phyloP scores from a whole-genome alignment of 1,140 invertebrate genomes.

The Oncopodura yosiiana region DNA sequence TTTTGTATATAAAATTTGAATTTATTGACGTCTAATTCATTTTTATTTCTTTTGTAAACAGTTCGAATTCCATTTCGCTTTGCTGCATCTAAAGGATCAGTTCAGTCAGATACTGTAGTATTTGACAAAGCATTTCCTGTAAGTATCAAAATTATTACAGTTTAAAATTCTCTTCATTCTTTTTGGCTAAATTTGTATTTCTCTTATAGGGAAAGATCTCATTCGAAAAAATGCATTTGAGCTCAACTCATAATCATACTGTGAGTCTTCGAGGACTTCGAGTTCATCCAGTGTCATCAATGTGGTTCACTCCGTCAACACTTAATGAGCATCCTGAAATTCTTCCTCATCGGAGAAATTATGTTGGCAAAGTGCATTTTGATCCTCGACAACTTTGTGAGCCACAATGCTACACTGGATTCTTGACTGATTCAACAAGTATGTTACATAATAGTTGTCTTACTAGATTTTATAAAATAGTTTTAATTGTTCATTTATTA shows the following conservation, averaged over 20 bases:
- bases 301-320: constrained; percentile 30
- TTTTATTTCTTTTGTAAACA: too few relatives aligned
- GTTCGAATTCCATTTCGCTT: constrained; percentile 32
- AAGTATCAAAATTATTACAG: constrained; percentile 39
- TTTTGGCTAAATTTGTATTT: constrained; percentile 20
- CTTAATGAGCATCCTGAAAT: constrained; percentile 27
- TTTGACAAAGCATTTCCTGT: constrained; percentile 77
- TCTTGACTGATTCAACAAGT: constrained; percentile 51
- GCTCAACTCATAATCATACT: constrained; percentile 33
- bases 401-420: constrained; percentile 64
- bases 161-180: not conserved
- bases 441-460: constrained; percentile 36
- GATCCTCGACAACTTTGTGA: constrained; percentile 59
- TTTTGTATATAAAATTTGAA: too few relatives aligned
- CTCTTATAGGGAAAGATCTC: constrained; percentile 66
- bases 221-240: constrained; percentile 35
- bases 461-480: too few relatives aligned
- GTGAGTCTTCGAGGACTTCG: constrained; percentile 15
- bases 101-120: constrained; percentile 50
- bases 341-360: constrained; percentile 37
- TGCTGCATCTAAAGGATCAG: constrained; percentile 31
- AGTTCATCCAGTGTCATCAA: constrained; percentile 9
- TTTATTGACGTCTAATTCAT: too few relatives aligned
- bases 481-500: too few relatives aligned
- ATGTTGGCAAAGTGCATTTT: constrained; percentile 53